A percentile compares a stretch with the other conserved stretches of the same genome.
Evolutionary conservation across 2,113 vertebrate species (phyloP).

Genomic region (Sterrhoptilus dennistouni): DNA sequence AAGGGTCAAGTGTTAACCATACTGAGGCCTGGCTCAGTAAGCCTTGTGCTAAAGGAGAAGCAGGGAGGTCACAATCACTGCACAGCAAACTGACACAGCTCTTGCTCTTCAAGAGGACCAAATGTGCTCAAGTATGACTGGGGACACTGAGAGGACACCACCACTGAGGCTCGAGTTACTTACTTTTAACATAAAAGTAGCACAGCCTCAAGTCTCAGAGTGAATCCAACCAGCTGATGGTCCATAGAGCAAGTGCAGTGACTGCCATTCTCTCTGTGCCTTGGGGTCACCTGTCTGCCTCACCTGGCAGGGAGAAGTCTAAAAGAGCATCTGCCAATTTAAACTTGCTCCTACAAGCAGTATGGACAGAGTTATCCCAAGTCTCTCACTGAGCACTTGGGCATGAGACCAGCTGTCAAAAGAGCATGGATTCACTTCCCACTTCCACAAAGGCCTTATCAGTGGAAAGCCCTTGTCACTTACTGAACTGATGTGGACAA

Average conservation of each 20-base stretch:
- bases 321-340: neutral
- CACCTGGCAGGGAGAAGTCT: neutral
- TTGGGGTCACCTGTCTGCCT: neutral
- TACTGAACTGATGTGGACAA: neutral
- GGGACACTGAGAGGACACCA: neutral
- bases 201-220: neutral
- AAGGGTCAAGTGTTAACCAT: neutral
- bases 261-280: neutral
- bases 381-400: accelerated
- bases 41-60: neutral
- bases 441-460: neutral
- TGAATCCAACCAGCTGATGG: neutral
- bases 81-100: neutral
- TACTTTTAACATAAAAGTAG: neutral
- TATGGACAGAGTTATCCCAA: neutral
- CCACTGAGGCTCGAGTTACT: neutral
- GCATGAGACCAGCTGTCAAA: neutral
- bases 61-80: neutral
- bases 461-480: neutral
- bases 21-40: neutral
- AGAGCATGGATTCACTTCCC: neutral
- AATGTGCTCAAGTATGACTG: neutral
- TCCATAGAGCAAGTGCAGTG: neutral
- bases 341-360: neutral
- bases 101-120: neutral